Conservation (phyloP, 2,888 invertebrate genomes). For the Orchesella flavescens region DNA sequence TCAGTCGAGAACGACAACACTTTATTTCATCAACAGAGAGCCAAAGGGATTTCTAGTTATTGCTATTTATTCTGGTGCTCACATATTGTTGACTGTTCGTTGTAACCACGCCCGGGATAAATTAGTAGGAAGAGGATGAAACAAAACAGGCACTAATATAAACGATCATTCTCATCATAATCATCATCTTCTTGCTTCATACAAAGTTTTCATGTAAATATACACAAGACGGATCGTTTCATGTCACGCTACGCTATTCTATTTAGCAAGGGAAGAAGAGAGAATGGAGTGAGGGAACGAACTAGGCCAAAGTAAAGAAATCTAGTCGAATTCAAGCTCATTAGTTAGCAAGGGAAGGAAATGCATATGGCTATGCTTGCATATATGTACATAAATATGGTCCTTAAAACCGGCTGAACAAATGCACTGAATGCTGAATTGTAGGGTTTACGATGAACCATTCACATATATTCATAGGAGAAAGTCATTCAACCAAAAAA, state of each 20-base stretch:
- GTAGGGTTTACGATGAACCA: too few relatives aligned
- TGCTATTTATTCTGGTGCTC: too few relatives aligned
- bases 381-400: neutral
- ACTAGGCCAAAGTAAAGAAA: neutral
- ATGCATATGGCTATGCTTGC: neutral
- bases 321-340: conserved; percentile 28
- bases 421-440: too few relatives aligned
- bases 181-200: conserved; percentile 21
- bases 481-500: too few relatives aligned
- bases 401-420: too few relatives aligned
- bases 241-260: conserved; percentile 25
- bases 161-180: conserved; percentile 28
- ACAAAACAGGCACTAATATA: conserved; percentile 28
- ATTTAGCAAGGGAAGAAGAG: too few relatives aligned
- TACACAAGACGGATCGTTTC: conserved; percentile 30
- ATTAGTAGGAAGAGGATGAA: neutral
- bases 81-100: too few relatives aligned
- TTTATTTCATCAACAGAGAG: too few relatives aligned
- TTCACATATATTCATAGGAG: too few relatives aligned
- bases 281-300: conserved; percentile 1
- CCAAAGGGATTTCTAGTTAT: too few relatives aligned
- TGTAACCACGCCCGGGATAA: conserved; percentile 30
- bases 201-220: conserved; percentile 26
- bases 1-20: too few relatives aligned
- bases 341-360: conserved; percentile 16